These are phyloP conservation scores for Phyto melanocephala DNA, from an alignment of 2,888 invertebrate genomes.

Conservation along the genomic window DNA sequence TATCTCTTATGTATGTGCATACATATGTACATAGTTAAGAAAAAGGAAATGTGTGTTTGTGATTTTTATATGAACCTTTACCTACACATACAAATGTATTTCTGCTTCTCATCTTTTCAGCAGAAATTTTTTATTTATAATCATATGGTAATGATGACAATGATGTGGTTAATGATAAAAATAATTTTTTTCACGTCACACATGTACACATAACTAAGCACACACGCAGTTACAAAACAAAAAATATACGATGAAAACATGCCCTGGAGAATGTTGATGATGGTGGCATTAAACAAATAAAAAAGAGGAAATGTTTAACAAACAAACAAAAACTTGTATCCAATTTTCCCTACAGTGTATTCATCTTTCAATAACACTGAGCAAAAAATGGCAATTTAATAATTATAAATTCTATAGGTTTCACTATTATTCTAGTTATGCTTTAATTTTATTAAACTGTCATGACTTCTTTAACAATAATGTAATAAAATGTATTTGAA, in stretches of 20 bases:
- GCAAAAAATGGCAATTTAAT: no score
- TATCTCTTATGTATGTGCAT: no score
- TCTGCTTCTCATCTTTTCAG: neutral
- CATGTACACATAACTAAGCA: neutral
- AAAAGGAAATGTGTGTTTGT: no score
- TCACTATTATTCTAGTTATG: no score
- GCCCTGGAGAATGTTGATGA: neutral
- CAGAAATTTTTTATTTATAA: slow-evolving; percentile 4
- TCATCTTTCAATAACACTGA: neutral
- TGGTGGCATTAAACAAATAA: neutral
- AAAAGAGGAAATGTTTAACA: neutral
- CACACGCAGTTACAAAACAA: neutral
- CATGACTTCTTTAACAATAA: no score
- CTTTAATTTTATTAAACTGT: no score
- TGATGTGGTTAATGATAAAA: slow-evolving; percentile 3
- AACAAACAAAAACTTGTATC: neutral
- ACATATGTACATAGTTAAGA: no score
- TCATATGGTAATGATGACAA: slow-evolving; percentile 15
- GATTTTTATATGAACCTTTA: no score
- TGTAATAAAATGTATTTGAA: no score
- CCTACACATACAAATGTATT: neutral
- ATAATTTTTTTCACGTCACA: neutral
- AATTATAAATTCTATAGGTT: no score
- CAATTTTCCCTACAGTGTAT: neutral
- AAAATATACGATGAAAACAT: no score